phyloP scores from a whole-genome alignment of 2,113 vertebrate species.

The Nothobranchius furzeri region DNA sequence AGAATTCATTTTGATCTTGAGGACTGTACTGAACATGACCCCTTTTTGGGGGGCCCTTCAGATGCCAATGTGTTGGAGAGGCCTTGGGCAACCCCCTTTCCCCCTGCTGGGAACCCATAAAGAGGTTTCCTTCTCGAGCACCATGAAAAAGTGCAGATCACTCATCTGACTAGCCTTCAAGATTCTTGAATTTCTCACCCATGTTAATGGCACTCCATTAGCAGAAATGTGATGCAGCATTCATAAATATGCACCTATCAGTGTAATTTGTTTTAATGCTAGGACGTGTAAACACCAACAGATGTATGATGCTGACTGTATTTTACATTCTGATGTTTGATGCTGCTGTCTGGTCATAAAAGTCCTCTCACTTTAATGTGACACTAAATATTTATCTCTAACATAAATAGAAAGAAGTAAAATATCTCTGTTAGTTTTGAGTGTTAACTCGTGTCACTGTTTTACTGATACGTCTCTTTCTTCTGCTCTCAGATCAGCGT shows the following conservation, averaged over 20 bases:
- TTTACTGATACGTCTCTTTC: background rate
- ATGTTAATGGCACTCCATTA: background rate
- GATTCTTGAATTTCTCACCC: background rate
- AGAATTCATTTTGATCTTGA: conserved; percentile 51
- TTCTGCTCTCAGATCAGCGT: conserved; percentile 85
- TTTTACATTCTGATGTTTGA: too few relatives aligned
- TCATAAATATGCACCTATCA: background rate
- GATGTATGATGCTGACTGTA: too few relatives aligned
- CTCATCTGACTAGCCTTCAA: background rate
- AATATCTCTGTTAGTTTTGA: too few relatives aligned
- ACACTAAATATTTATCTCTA: too few relatives aligned
- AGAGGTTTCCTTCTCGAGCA: conserved; percentile 58
- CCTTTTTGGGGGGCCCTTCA: conserved; percentile 49
- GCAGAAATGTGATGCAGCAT: background rate
- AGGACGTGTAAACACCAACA: too few relatives aligned
- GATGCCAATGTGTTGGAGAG: conserved; percentile 48
- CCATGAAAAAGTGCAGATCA: conserved; percentile 25
- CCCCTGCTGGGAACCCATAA: conserved; percentile 60
- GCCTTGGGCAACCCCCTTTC: conserved; percentile 55
- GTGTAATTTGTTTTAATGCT: too few relatives aligned
- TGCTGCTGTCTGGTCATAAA: too few relatives aligned
- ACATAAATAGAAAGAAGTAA: too few relatives aligned
- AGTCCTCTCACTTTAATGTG: too few relatives aligned
- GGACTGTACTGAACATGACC: conserved; percentile 60
- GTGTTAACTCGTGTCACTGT: too few relatives aligned